Percentiles rank a stretch among this genome's conserved stretches.
Evolutionary conservation across 1,140 invertebrate species (phyloP).

Genomic region (Neocloeon triangulifer): DNA sequence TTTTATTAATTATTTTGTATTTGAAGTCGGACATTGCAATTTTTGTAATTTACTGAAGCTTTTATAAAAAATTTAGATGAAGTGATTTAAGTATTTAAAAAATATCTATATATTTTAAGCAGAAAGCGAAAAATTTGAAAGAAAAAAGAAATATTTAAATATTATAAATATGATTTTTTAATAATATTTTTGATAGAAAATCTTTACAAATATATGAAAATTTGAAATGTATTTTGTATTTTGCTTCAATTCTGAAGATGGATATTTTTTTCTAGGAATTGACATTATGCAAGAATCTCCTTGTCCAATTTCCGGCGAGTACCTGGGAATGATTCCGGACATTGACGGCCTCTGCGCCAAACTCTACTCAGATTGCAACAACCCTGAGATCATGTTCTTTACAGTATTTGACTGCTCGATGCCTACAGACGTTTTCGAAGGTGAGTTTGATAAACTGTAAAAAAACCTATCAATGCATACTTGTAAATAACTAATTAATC

Average conservation of each 20-base stretch:
- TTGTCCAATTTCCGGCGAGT: constrained; percentile 45
- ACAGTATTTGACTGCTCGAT: constrained; percentile 36
- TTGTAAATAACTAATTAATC: constrained; percentile 2
- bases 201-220: background rate
- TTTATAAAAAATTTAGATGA: too few relatives aligned
- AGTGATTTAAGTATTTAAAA: too few relatives aligned
- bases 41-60: too few relatives aligned
- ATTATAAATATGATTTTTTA: background rate
- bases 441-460: too few relatives aligned
- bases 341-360: constrained; percentile 41
- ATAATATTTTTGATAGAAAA: background rate
- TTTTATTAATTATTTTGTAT: too few relatives aligned
- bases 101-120: too few relatives aligned
- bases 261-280: constrained; percentile 18
- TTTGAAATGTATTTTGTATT: background rate
- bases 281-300: constrained; percentile 25
- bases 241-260: background rate
- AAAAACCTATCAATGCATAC: background rate
- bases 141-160: too few relatives aligned
- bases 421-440: constrained; percentile 35
- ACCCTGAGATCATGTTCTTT: constrained; percentile 47
- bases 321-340: constrained; percentile 39
- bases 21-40: too few relatives aligned
- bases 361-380: constrained; percentile 41
- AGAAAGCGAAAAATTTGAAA: background rate